phyloP scores from a whole-genome alignment of 35 echinoderm and acorn worm species.

The Ptychodera flava region DNA sequence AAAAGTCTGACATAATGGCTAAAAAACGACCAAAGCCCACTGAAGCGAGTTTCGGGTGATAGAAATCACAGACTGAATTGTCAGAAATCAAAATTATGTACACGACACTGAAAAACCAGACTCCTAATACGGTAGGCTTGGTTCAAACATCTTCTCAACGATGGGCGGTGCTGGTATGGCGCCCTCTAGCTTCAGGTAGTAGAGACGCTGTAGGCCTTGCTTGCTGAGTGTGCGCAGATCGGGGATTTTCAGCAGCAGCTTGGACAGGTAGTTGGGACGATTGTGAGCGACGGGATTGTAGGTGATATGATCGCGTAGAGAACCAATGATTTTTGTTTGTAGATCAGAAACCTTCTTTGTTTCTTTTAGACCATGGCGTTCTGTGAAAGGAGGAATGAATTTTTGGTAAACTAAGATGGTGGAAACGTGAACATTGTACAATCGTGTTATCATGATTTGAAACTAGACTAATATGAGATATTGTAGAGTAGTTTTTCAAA shows the following conservation, averaged over 20 bases:
- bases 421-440: background rate
- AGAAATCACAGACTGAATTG: too few species aligned
- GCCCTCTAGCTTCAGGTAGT: constrained; percentile 63
- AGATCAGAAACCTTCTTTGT: constrained; percentile 78
- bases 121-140: constrained; percentile 60
- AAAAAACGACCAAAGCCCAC: too few species aligned
- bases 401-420: background rate
- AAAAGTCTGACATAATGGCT: too few species aligned
- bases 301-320: constrained; percentile 94
- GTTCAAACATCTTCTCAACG: constrained; percentile 79
- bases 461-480: background rate
- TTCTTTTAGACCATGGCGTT: constrained; percentile 88
- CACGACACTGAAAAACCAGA: too few species aligned
- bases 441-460: background rate
- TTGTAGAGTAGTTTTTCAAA: too few species aligned
- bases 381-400: constrained; percentile 32
- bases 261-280: constrained; percentile 80
- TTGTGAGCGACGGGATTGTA: constrained; percentile 78
- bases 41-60: too few species aligned
- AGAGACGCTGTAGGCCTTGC: constrained; percentile 3
- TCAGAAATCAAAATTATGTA: too few species aligned
- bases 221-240: constrained; percentile 68
- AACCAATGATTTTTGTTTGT: constrained; percentile 86
- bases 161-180: constrained; percentile 50
- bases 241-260: constrained; percentile 74